Conservation (phyloP, 2,797 vertebrate genomes). For the Allobates femoralis region DNA sequence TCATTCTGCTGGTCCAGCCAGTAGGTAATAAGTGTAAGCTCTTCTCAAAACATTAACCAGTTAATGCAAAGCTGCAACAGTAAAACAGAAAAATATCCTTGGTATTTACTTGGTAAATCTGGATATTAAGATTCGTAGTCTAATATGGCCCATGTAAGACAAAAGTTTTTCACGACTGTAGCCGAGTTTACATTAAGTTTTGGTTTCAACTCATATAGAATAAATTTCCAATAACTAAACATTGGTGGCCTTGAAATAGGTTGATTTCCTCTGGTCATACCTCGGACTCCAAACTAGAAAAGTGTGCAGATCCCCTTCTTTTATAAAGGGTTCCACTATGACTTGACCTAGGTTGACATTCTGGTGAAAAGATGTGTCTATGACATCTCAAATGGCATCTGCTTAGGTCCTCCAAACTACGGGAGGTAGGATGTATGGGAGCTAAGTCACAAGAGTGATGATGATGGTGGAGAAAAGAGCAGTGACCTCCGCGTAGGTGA, state of each 20-base stretch:
- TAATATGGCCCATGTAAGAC: conserved; percentile 55
- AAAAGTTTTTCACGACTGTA: conserved; percentile 44
- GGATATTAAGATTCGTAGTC: conserved; percentile 40
- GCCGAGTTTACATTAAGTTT: conserved; percentile 52
- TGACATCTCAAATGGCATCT: conserved; percentile 78
- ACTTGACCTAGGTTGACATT: conserved; percentile 71
- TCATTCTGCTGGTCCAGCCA: conserved; percentile 62
- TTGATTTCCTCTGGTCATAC: conserved; percentile 75
- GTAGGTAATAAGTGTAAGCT: conserved; percentile 44
- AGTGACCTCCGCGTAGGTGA: conserved; percentile 65
- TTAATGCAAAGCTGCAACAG: conserved; percentile 52
- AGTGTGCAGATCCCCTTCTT: conserved; percentile 86
- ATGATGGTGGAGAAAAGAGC: conserved; percentile 68
- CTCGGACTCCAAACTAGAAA: conserved; percentile 87
- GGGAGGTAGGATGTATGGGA: conserved; percentile 79
- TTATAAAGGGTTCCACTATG: conserved; percentile 88
- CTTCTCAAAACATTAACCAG: conserved; percentile 51
- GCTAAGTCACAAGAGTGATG: conserved; percentile 74
- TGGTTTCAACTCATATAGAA: conserved; percentile 56
- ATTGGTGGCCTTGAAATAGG: conserved; percentile 43
- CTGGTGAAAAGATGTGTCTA: conserved; percentile 72
- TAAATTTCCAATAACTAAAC: conserved; percentile 38
- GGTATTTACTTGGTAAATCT: conserved; percentile 53
- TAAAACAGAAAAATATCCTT: conserved; percentile 31
- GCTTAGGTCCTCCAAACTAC: conserved; percentile 83